Percentiles rank a stretch among this genome's conserved stretches.
phyloP scores from a whole-genome alignment of 2,888 invertebrate species.

The Julus scandinavius region DNA sequence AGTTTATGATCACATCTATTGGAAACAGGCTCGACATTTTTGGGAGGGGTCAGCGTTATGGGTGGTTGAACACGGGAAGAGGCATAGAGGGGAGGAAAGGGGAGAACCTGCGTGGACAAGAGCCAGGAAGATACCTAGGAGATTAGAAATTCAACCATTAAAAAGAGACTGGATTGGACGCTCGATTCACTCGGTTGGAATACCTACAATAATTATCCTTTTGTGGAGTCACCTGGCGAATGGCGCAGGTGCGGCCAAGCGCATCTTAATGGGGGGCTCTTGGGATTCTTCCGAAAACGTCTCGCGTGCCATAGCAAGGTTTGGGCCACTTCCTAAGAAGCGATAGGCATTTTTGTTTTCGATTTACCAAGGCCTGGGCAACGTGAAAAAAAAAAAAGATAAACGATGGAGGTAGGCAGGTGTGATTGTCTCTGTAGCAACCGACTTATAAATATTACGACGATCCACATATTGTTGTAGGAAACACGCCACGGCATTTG shows the following conservation, averaged over 20 bases:
- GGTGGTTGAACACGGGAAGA: conserved; percentile 25
- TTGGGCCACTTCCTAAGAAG: neutral
- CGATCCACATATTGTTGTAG: neutral
- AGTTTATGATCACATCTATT: neutral
- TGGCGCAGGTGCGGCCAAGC: conserved; percentile 33
- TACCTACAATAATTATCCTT: neutral
- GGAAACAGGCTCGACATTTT: neutral
- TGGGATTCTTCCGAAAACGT: neutral
- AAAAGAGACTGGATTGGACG: conserved; percentile 21
- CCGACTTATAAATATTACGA: conserved; percentile 16
- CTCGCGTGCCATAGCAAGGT: neutral
- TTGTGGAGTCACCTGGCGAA: conserved; percentile 47
- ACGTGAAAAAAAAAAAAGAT: neutral
- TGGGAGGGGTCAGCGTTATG: neutral
- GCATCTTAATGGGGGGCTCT: neutral
- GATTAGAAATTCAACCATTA: neutral
- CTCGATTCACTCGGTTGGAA: conserved; percentile 5
- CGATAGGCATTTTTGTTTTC: neutral
- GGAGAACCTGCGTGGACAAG: conserved; percentile 31
- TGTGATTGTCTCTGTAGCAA: conserved; percentile 34
- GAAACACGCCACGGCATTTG: neutral
- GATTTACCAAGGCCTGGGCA: neutral
- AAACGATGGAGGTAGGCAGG: conserved; percentile 34
- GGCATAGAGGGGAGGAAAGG: neutral
- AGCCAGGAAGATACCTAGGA: neutral